Conservation (phyloP, 2,797 vertebrate genomes). For the Anguilla pacifica region DNA sequence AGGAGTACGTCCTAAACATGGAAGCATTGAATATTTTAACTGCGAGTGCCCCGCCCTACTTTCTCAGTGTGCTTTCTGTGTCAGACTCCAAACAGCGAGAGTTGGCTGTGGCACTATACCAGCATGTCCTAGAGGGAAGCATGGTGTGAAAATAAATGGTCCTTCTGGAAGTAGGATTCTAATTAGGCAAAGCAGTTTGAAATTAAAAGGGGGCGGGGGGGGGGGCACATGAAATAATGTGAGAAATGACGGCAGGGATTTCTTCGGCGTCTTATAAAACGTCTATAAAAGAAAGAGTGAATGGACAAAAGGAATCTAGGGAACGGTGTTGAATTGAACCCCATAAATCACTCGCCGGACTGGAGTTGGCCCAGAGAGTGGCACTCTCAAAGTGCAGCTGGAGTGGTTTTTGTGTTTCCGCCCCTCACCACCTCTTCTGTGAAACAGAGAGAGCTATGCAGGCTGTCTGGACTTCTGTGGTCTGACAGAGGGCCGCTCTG, state of each 20-base stretch:
- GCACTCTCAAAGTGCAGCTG: not conserved
- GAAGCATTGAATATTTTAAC: not conserved
- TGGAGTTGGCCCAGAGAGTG: not conserved
- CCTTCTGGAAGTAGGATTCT: constrained; percentile 2
- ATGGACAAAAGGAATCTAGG: not conserved
- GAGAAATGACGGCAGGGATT: constrained; percentile 13
- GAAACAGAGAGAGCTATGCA: not conserved
- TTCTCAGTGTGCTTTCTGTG: constrained; percentile 20
- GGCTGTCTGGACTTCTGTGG: not conserved
- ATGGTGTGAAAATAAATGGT: not conserved
- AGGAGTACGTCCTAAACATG: not conserved
- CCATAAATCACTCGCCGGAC: not conserved
- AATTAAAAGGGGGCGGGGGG: constrained; percentile 9
- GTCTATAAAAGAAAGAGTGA: not conserved
- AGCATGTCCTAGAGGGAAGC: not conserved
- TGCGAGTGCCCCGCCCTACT: not conserved
- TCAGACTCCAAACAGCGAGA: not conserved
- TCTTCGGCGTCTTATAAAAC: not conserved
- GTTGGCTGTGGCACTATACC: not conserved
- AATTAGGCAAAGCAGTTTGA: constrained; percentile 24
- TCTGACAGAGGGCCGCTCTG: not conserved
- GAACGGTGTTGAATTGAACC: not conserved
- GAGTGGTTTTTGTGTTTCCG: not conserved
- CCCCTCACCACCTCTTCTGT: not conserved
- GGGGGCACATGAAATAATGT: constrained; percentile 4